These are phyloP conservation scores for Gallinago undulata DNA, from an alignment of 2,113 vertebrate genomes.

Conservation along the genomic window DNA sequence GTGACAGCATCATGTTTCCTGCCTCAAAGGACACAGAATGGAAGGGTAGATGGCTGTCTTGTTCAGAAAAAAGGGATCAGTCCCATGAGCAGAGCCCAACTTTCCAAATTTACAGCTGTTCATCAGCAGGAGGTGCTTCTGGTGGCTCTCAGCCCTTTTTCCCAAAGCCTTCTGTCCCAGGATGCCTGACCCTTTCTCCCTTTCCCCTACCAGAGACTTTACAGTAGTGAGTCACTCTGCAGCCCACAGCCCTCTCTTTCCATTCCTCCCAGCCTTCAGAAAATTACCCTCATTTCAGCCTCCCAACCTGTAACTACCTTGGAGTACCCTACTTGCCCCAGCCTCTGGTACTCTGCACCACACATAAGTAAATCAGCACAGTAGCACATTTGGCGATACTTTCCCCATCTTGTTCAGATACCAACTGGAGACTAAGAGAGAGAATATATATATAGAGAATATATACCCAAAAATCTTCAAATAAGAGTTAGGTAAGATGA, in stretches of 20 bases:
- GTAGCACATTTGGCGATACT: neutral
- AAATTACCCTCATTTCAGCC: neutral
- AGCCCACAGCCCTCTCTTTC: neutral
- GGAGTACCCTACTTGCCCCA: neutral
- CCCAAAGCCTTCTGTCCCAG: neutral
- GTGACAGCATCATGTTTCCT: neutral
- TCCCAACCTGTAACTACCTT: neutral
- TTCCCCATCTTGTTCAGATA: neutral
- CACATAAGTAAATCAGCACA: rapidly evolving
- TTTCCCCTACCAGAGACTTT: neutral
- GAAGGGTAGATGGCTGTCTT: neutral
- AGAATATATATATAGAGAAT: neutral
- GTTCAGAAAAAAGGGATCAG: neutral
- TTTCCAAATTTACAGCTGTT: neutral
- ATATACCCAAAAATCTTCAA: neutral
- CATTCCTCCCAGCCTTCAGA: neutral
- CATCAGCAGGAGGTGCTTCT: neutral
- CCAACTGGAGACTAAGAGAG: neutral
- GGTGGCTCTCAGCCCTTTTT: neutral
- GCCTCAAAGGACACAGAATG: neutral
- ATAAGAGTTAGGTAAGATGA: neutral
- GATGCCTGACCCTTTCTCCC: neutral
- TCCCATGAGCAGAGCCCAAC: neutral
- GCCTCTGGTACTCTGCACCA: neutral
- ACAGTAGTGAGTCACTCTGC: neutral